A percentile compares a stretch with the other conserved stretches of the same genome.
These are phyloP conservation scores for Chirona hameri DNA, from an alignment of 2,888 invertebrate genomes.

Conservation along the genomic window DNA sequence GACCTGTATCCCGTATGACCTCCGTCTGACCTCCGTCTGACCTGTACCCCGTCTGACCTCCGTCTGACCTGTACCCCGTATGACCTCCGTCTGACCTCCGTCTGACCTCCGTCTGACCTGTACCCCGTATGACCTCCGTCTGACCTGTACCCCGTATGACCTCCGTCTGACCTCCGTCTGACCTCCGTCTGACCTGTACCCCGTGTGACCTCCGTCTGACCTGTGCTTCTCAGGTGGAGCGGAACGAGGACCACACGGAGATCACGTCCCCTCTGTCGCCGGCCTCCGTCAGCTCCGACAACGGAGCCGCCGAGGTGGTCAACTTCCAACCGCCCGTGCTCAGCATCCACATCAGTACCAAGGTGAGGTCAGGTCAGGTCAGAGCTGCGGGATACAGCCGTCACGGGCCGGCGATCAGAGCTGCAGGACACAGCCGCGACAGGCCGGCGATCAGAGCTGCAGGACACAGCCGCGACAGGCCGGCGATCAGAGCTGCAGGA, in stretches of 20 bases:
- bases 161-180: neutral
- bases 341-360: conserved; percentile 55
- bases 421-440: too few relatives aligned
- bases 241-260: neutral
- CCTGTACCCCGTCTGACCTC: too few relatives aligned
- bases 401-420: too few relatives aligned
- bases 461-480: too few relatives aligned
- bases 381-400: too few relatives aligned
- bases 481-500: conserved; percentile 41
- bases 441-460: conserved; percentile 42
- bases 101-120: too few relatives aligned
- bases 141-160: neutral
- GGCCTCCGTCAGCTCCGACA: neutral
- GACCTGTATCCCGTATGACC: too few relatives aligned
- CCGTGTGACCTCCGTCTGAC: neutral
- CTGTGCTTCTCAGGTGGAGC: neutral
- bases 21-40: too few relatives aligned
- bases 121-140: too few relatives aligned
- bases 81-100: too few relatives aligned
- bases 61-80: too few relatives aligned
- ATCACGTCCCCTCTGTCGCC: conserved; percentile 1
- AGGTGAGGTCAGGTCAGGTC: conserved; percentile 45
- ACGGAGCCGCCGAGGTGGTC: neutral
- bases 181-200: neutral
- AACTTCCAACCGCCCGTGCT: conserved; percentile 53